Evolutionary conservation across 2,113 vertebrate genomes (phyloP).

Genomic region (Oenanthe melanoleuca): DNA sequence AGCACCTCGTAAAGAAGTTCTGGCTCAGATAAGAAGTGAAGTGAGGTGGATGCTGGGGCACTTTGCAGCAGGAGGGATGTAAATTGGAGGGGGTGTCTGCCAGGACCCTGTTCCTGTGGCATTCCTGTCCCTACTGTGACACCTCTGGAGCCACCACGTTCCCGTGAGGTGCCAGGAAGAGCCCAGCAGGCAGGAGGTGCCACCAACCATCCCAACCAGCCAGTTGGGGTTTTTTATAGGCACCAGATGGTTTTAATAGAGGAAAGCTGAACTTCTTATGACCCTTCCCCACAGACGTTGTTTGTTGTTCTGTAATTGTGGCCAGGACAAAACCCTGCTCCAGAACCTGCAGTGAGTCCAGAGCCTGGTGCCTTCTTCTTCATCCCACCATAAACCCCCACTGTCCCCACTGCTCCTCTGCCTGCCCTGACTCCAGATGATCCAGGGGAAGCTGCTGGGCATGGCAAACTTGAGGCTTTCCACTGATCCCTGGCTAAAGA

Average conservation of each 20-base stretch:
- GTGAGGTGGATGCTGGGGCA: not conserved
- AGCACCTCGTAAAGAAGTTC: not conserved
- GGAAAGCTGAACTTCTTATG: constrained; percentile 63
- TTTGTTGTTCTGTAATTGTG: constrained; percentile 63
- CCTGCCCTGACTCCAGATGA: not conserved
- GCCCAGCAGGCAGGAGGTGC: not conserved
- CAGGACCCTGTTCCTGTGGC: not conserved
- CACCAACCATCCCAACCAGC: constrained; percentile 41
- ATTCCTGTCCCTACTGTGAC: not conserved
- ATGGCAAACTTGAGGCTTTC: constrained; percentile 27
- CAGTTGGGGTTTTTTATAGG: constrained; percentile 48
- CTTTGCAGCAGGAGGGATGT: not conserved
- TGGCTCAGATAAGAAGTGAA: not conserved
- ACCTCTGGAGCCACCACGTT: not conserved
- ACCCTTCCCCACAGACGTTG: constrained; percentile 60
- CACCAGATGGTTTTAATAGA: constrained; percentile 69
- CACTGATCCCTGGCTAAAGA: not conserved
- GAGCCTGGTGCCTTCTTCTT: constrained; percentile 19
- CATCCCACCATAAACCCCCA: not conserved
- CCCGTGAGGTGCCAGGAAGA: not conserved
- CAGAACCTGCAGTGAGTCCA: constrained; percentile 35
- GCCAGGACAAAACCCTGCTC: constrained; percentile 47
- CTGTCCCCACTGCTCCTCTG: not conserved
- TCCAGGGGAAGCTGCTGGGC: not conserved
- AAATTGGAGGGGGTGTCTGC: not conserved